Evolutionary conservation across 2,113 vertebrate species (phyloP).

Genomic region (Apistogramma diplotaenia): DNA sequence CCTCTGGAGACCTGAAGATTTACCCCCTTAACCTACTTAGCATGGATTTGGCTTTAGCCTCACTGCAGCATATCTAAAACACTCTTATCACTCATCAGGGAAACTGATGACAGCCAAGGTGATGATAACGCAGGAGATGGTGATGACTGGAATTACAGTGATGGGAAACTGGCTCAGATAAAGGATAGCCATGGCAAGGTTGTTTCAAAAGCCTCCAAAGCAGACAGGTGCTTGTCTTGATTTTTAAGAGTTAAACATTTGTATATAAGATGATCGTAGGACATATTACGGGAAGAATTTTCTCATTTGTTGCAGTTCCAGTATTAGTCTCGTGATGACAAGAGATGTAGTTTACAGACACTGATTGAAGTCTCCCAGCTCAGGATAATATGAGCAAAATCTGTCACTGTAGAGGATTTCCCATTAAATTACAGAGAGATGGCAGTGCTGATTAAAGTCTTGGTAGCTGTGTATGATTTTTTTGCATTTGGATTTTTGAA

Average conservation of each 20-base stretch:
- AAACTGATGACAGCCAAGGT: slow-evolving; percentile 44
- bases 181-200: neutral
- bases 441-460: slow-evolving; percentile 29
- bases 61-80: slow-evolving; percentile 48
- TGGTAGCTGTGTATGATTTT: slow-evolving; percentile 22
- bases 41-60: slow-evolving; percentile 57
- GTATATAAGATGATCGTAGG: neutral
- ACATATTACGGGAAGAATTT: neutral
- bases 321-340: slow-evolving; percentile 9
- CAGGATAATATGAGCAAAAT: slow-evolving; percentile 25
- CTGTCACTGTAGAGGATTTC: slow-evolving; percentile 26
- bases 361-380: slow-evolving; percentile 15
- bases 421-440: slow-evolving; percentile 39
- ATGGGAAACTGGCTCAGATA: neutral
- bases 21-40: slow-evolving; percentile 71
- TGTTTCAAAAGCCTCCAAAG: neutral
- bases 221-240: neutral
- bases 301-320: neutral
- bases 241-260: neutral
- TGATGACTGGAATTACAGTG: slow-evolving; percentile 11
- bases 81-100: slow-evolving; percentile 37
- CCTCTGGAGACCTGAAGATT: slow-evolving; percentile 64
- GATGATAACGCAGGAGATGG: slow-evolving; percentile 39
- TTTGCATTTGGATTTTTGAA: slow-evolving; percentile 12
- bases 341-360: slow-evolving; percentile 13